Evolutionary conservation across 2,888 invertebrate genomes (phyloP), one percentile per base, ranked within the genome.

Genomic region (Pediacus dermestoides): DNA sequence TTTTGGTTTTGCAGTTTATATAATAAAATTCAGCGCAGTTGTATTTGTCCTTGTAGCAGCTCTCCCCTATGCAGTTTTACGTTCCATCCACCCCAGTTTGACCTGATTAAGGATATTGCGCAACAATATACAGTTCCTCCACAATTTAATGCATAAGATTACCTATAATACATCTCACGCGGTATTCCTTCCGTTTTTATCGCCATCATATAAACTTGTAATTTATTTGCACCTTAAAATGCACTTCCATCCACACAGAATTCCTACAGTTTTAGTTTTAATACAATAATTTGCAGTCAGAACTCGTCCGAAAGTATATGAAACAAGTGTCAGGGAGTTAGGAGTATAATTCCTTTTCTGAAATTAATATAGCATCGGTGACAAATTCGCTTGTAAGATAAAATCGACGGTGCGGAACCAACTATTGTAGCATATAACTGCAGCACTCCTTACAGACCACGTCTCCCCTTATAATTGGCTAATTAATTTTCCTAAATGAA

Each of bases 401-500:
- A 59, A 61, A 57, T 60, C 61, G 58, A 44, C 61, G 57, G 50
- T 38, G 59, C 56, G 53, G 58, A 60, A 58, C 56, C 45, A 57
- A 57, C 57, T 57, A 57, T 57, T 53, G 52, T 53, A 44, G 46
- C 30, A 9, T 26, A 35, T 21, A 14, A 11, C 36, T 3, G 28
- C 26, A 7, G 43, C 36, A 41, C 48, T 55, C 49, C 55, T 57
- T 50, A 43, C 41, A 42, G 47, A 42, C 55, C 55, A 52, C 58
- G 57, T 60, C 55, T 57, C 57, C 55, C 56, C 14, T 7, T 59
- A 64, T 65, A 66, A 66, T 66, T 66, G 65, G 63, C 63, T 64
- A 66, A 66, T 66, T 66, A 66, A 65, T 66, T 66, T 61, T 59
- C 61, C 60, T 50, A 63, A 66, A 61, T 61, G 62, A 66, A 64